phyloP scores from a whole-genome alignment of 1,140 invertebrate genomes.

The Halotydeus destructor region DNA sequence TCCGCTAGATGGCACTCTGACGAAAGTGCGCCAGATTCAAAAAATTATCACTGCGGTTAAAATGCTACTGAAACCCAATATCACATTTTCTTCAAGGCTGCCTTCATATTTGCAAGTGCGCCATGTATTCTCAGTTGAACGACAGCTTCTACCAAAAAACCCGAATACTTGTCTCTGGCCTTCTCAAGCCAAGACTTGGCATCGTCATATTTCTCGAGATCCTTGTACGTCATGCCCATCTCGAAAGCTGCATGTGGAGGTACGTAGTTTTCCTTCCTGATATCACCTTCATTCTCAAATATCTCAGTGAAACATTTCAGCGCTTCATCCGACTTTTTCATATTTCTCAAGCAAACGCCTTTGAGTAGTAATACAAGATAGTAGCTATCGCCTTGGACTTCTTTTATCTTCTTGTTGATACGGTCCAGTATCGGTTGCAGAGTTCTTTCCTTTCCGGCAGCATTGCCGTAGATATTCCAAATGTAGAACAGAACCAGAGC shows the following conservation, averaged over 20 bases:
- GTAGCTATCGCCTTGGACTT: not conserved
- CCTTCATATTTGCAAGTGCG: not conserved
- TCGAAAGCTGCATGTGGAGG: conserved; percentile 26
- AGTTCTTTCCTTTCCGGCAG: conserved; percentile 44
- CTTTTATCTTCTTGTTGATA: conserved; percentile 24
- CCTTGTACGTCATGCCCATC: not conserved
- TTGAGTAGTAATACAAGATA: not conserved
- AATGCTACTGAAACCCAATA: too few relatives aligned
- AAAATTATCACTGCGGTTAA: too few relatives aligned
- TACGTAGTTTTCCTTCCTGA: conserved; percentile 63
- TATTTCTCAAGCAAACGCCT: not conserved
- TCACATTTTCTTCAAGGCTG: too few relatives aligned
- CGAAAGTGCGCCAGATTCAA: too few relatives aligned
- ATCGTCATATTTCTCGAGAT: not conserved
- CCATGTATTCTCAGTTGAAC: not conserved
- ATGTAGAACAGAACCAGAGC: conserved; percentile 45
- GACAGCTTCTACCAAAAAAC: not conserved
- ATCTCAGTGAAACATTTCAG: not conserved
- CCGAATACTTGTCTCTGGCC: not conserved
- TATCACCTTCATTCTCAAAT: conserved; percentile 23
- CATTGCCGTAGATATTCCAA: conserved; percentile 76
- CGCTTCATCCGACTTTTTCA: not conserved
- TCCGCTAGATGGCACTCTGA: too few relatives aligned
- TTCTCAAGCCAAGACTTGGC: not conserved
- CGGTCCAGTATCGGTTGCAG: conserved; percentile 45